A percentile compares a stretch with the other conserved stretches of the same genome.
Conservation (phyloP, 2,113 vertebrate species). For the Tylochromis polylepis region DNA sequence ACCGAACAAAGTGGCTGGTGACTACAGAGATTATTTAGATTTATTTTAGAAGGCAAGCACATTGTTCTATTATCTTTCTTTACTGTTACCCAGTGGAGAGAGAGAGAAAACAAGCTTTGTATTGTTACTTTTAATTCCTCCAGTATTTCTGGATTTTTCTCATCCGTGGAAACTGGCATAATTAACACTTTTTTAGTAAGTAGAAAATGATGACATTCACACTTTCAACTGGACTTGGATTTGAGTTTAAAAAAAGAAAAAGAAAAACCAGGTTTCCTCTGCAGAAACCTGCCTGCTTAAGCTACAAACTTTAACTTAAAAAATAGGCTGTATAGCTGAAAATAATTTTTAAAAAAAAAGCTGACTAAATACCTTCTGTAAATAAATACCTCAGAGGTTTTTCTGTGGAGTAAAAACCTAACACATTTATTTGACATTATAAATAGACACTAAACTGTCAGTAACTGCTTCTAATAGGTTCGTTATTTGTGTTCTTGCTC, state of each 20-base stretch:
- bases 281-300: neutral
- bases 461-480: neutral
- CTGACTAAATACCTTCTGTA: fast-evolving
- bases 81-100: neutral
- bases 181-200: neutral
- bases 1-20: fast-evolving
- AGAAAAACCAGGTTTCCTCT: neutral
- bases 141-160: neutral
- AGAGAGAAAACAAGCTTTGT: neutral
- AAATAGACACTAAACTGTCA: neutral
- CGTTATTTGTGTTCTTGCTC: neutral
- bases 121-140: neutral
- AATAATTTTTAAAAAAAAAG: neutral
- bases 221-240: neutral
- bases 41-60: neutral
- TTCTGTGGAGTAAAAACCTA: neutral
- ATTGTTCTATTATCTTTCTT: neutral
- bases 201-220: neutral
- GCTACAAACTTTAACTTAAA: neutral
- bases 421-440: neutral
- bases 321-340: neutral
- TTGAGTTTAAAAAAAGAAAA: neutral
- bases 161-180: neutral
- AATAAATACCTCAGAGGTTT: neutral
- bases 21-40: neutral